Evolutionary conservation across 2,888 invertebrate genomes (phyloP), one percentile per base, ranked within the genome.

Genomic region (Amorpha juglandis): DNA sequence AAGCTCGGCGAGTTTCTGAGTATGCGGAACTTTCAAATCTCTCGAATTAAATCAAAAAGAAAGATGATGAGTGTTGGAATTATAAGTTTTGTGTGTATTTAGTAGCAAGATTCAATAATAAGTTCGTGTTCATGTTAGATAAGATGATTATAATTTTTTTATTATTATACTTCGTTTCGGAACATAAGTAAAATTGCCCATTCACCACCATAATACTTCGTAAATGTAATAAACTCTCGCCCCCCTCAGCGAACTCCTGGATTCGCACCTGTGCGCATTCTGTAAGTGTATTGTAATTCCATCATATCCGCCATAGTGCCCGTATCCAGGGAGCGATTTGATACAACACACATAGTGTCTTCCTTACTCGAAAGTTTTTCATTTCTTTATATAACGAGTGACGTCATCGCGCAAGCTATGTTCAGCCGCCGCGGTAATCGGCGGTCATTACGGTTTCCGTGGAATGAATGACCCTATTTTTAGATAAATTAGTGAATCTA

Each of bases 391-490:
- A 19, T 42, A 12, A 14, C 7, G 42, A 11, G 21, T 58, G 58
- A 58, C 58, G 58, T 58, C 58, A 58, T 1, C 38, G 38, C 19
- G 35, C 16, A 55, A 4, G 35, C 35, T 38, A 55, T 35, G 16
- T 35, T 55, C 35, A 21, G 35, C 8, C 55, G 55, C 35, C 55
- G 16, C 35, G 8, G 38, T 55, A 55, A 55, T 38, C n/a, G 55
- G 35, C 38, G 55, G 55, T 55, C 55, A 38, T 55, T 38, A 55
- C 16, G 16, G 55, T 16, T 55, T 55, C 55, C 55, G 35, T 55
- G 16, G 38, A 35, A 55, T 55, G 55, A 55, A 55, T 55, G 38
- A 8, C 55, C 38, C 35, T 55, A 38, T 55, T 38, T 55, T 55
- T 55, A 55, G 38, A 8, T 16, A 9, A 52, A 9, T 27, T 27